Percentiles rank a stretch among this genome's conserved stretches.
phyloP scores from a whole-genome alignment of 2,113 vertebrate species.

The Salminus brasiliensis region DNA sequence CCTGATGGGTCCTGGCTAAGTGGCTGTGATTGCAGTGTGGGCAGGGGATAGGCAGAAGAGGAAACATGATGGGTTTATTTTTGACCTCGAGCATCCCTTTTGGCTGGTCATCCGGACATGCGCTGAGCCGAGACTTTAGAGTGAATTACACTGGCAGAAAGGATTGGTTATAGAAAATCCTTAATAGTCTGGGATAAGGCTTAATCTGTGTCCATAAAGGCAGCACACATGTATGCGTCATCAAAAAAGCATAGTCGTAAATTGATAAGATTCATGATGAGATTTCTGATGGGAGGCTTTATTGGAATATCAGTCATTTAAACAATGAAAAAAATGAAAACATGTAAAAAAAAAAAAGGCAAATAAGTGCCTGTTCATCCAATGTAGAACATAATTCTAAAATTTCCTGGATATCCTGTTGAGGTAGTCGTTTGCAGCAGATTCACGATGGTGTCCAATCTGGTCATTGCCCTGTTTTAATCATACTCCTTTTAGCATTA shows the following conservation, averaged over 20 bases:
- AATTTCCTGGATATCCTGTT: not conserved
- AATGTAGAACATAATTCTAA: not conserved
- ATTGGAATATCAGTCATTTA: not conserved
- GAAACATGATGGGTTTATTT: constrained; percentile 27
- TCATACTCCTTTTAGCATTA: constrained; percentile 36
- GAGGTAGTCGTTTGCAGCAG: not conserved
- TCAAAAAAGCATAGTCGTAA: not conserved
- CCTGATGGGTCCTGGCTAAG: constrained; percentile 6
- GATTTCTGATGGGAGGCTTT: not conserved
- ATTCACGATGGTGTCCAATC: not conserved
- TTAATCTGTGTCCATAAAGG: not conserved
- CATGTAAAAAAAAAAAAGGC: too few relatives aligned
- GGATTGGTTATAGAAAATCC: constrained; percentile 15
- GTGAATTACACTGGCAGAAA: not conserved
- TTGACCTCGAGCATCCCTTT: constrained; percentile 1
- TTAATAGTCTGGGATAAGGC: not conserved
- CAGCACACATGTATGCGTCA: not conserved
- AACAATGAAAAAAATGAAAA: too few relatives aligned
- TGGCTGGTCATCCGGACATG: not conserved
- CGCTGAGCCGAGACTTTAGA: not conserved
- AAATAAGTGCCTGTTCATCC: not conserved
- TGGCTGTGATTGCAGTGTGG: constrained; percentile 18
- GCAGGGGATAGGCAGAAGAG: constrained; percentile 10
- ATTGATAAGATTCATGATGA: not conserved
- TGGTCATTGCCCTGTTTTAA: constrained; percentile 38